Evolutionary conservation across 1,140 invertebrate genomes (phyloP).

Genomic region (Cheumatopsyche charites): DNA sequence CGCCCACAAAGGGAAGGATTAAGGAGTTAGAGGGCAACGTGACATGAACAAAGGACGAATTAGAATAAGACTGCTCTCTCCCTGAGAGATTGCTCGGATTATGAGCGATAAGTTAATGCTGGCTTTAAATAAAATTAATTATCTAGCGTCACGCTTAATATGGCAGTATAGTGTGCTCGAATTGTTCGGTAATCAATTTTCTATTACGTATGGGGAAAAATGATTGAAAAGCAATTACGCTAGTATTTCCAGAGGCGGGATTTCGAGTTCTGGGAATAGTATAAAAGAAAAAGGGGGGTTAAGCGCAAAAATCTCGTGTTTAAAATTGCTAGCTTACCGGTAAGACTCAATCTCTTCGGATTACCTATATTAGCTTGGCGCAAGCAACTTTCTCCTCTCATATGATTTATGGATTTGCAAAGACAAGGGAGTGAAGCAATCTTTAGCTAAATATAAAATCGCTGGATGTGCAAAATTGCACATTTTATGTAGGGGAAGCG

Average conservation of each 20-base stretch:
- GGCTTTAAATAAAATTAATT: slow-evolving; percentile 10
- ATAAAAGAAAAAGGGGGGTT: slow-evolving; percentile 30
- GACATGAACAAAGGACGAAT: slow-evolving; percentile 16
- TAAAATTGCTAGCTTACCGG: slow-evolving; percentile 45
- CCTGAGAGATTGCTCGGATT: slow-evolving; percentile 18
- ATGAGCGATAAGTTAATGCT: slow-evolving; percentile 17
- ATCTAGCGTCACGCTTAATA: neutral
- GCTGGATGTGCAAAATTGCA: slow-evolving; percentile 6
- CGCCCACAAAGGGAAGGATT: slow-evolving; percentile 11
- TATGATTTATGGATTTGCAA: slow-evolving; percentile 49
- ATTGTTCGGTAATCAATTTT: too few relatives aligned
- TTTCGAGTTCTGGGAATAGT: slow-evolving; percentile 42
- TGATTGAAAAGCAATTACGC: slow-evolving; percentile 44
- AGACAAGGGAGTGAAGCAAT: slow-evolving; percentile 32
- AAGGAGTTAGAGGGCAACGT: neutral
- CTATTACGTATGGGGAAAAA: too few relatives aligned
- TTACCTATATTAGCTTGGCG: slow-evolving; percentile 47
- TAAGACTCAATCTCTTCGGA: slow-evolving; percentile 48
- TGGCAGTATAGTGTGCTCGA: too few relatives aligned
- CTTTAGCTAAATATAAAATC: slow-evolving; percentile 24
- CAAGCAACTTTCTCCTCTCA: slow-evolving; percentile 42
- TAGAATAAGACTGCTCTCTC: slow-evolving; percentile 1
- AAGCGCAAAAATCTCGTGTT: slow-evolving; percentile 31
- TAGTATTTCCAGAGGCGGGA: slow-evolving; percentile 33
- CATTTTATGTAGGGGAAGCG: neutral